A percentile compares a stretch with the other conserved stretches of the same genome.
phyloP scores from a whole-genome alignment of 2,797 vertebrate species.

The Halcyon chelicuti region DNA sequence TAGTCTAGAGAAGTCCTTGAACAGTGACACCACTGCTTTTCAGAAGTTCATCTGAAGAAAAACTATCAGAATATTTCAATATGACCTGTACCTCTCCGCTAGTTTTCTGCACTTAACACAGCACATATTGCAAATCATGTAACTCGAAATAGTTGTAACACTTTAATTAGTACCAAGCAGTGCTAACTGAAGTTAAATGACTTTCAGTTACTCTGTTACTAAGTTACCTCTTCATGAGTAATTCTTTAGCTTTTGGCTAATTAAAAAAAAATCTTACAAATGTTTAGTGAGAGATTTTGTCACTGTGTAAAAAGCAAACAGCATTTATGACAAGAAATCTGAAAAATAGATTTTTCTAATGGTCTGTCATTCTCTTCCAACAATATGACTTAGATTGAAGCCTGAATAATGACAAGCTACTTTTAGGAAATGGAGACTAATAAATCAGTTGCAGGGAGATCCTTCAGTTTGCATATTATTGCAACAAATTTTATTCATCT shows the following conservation, averaged over 20 bases:
- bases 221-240: not conserved
- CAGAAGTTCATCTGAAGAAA: not conserved
- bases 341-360: slow-evolving; percentile 12
- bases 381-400: not conserved
- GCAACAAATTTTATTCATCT: slow-evolving; percentile 43
- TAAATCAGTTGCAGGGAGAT: slow-evolving; percentile 1
- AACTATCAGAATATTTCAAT: not conserved
- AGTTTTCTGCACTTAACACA: not conserved
- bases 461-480: slow-evolving; percentile 19
- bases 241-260: slow-evolving; percentile 7
- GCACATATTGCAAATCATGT: not conserved
- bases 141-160: not conserved
- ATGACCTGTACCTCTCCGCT: not conserved
- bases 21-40: not conserved
- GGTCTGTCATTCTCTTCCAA: not conserved
- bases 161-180: not conserved
- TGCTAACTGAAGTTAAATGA: not conserved
- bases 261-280: not conserved
- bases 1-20: not conserved
- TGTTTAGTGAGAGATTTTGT: not conserved
- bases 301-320: not conserved
- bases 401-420: slow-evolving; percentile 30
- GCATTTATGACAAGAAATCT: slow-evolving; percentile 3
- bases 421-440: slow-evolving; percentile 17
- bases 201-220: not conserved